phyloP scores from a whole-genome alignment of 2,797 vertebrate genomes.

The Avahi laniger region DNA sequence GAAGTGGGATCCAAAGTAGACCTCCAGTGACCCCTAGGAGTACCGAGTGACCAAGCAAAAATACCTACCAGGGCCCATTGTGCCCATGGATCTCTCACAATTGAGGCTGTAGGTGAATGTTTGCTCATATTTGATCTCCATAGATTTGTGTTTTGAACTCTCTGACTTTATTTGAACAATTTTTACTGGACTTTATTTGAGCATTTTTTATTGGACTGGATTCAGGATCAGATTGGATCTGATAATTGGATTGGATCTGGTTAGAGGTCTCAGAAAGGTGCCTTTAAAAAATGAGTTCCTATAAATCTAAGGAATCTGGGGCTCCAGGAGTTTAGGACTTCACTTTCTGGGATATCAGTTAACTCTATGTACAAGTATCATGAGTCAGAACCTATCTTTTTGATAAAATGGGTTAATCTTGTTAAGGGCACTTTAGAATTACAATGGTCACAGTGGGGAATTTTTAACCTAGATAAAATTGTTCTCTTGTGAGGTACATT shows the following conservation, averaged over 20 bases:
- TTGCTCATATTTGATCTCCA: not conserved
- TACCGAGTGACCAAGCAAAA: not conserved
- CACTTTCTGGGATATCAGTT: not conserved
- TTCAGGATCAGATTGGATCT: not conserved
- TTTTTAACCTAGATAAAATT: not conserved
- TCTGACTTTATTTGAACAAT: not conserved
- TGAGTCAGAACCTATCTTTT: not conserved
- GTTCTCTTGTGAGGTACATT: not conserved
- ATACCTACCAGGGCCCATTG: not conserved
- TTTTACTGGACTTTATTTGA: not conserved
- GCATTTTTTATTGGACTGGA: not conserved
- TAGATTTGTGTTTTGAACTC: not conserved
- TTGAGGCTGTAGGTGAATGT: not conserved
- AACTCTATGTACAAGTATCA: not conserved
- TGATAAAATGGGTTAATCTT: not conserved
- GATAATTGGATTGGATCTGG: not conserved
- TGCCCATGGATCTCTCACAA: not conserved
- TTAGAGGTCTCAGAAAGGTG: not conserved
- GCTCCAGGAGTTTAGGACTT: not conserved
- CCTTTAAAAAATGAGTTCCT: not conserved
- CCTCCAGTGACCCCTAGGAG: not conserved
- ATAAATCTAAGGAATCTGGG: not conserved
- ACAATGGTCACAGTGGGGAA: not conserved
- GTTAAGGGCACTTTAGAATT: not conserved
- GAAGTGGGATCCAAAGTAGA: not conserved